A percentile compares a stretch with the other conserved stretches of the same genome.
Conservation (phyloP, 2,113 vertebrate species). For the Mustela nigripes region DNA sequence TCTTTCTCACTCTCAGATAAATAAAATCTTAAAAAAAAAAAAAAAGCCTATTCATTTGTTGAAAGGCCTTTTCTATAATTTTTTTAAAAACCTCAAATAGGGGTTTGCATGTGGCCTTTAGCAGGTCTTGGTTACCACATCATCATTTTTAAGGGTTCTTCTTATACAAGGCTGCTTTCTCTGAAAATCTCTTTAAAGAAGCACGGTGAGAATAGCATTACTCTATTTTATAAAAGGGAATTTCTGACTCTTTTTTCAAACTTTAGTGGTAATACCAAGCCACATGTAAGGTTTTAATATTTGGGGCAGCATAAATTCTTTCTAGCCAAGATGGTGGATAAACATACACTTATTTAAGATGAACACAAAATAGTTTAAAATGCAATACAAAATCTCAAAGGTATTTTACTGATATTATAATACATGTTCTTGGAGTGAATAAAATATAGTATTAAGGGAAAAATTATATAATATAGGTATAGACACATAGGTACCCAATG, state of each 20-base stretch:
- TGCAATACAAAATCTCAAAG: conserved; percentile 16
- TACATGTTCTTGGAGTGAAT: neutral
- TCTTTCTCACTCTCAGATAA: neutral
- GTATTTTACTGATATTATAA: conserved; percentile 13
- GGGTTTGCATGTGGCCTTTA: neutral
- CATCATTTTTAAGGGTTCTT: conserved; percentile 13
- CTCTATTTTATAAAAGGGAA: conserved; percentile 38
- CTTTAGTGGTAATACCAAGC: neutral
- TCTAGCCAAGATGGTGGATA: neutral
- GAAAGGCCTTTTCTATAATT: neutral
- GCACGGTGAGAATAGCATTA: neutral
- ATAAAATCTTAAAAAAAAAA: neutral
- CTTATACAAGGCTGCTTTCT: neutral
- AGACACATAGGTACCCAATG: neutral
- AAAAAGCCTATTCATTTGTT: neutral
- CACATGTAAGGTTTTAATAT: neutral
- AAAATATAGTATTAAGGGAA: neutral
- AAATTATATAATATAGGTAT: neutral
- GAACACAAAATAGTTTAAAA: conserved; percentile 38
- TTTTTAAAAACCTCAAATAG: neutral
- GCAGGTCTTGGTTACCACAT: neutral
- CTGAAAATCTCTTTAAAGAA: conserved; percentile 23
- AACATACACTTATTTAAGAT: neutral
- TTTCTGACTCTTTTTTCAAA: neutral
- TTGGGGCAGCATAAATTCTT: neutral